These are phyloP conservation scores for Notarius quadriscutis DNA, from an alignment of 2,113 vertebrate genomes.

Conservation along the genomic window DNA sequence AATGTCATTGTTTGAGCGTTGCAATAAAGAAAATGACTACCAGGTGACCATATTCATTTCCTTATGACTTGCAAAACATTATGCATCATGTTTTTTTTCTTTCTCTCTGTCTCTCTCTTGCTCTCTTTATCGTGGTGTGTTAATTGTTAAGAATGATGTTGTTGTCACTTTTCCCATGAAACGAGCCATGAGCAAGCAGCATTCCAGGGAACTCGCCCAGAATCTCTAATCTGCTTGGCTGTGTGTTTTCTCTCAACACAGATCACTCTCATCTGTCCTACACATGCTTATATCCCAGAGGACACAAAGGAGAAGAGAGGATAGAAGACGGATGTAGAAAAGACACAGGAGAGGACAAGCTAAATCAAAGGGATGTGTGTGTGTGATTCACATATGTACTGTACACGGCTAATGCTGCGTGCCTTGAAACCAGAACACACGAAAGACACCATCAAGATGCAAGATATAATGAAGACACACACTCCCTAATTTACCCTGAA, in stretches of 20 bases:
- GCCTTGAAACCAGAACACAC: background rate
- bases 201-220: constrained; percentile 33
- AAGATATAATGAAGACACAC: background rate
- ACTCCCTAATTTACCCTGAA: background rate
- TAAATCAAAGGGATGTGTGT: background rate
- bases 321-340: background rate
- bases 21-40: constrained; percentile 21
- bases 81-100: constrained; percentile 28
- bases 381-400: constrained; percentile 1
- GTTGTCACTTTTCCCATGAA: constrained; percentile 38
- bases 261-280: constrained; percentile 49
- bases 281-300: constrained; percentile 42
- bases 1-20: background rate
- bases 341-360: background rate
- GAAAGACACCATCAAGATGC: background rate
- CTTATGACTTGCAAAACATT: background rate
- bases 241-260: constrained; percentile 34
- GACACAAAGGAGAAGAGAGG: background rate
- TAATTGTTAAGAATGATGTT: constrained; percentile 43
- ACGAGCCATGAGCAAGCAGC: constrained; percentile 34
- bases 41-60: constrained; percentile 18
- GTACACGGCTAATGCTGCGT: background rate
- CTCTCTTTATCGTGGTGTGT: background rate
- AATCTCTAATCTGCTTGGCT: constrained; percentile 27
- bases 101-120: background rate